These are phyloP conservation scores for Psilopogon haemacephalus DNA, from an alignment of 2,113 vertebrate genomes.

Conservation along the genomic window DNA sequence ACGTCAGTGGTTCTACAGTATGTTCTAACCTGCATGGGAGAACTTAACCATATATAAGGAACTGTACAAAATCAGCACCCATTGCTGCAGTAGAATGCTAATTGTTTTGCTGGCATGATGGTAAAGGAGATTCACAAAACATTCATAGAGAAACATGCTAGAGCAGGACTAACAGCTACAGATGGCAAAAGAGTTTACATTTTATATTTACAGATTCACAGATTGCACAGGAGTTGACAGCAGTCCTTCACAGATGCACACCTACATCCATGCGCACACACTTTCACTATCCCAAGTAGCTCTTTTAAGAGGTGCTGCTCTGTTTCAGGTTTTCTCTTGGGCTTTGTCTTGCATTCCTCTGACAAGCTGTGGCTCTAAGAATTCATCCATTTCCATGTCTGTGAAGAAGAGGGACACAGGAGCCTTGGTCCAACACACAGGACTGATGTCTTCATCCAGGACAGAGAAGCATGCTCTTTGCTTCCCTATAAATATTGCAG, in stretches of 20 bases:
- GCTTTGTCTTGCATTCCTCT: background rate
- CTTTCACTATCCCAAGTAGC: background rate
- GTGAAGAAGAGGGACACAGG: background rate
- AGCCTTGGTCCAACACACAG: background rate
- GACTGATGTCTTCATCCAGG: background rate
- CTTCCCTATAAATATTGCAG: background rate
- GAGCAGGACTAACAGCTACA: background rate
- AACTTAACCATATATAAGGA: background rate
- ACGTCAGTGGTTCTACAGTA: conserved; percentile 56
- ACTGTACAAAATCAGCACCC: background rate
- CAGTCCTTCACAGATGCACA: background rate
- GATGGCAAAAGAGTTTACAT: background rate
- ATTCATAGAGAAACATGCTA: background rate
- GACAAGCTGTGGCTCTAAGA: background rate
- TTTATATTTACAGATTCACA: background rate
- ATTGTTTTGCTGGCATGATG: background rate
- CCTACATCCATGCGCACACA: background rate
- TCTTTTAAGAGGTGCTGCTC: background rate
- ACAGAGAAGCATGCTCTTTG: background rate
- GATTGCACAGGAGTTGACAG: background rate
- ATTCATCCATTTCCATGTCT: background rate
- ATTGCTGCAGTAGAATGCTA: background rate
- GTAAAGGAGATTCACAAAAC: background rate
- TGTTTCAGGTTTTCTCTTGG: background rate
- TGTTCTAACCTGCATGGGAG: background rate